phyloP scores from a whole-genome alignment of 2,113 vertebrate species.

The Carettochelys insculpta region DNA sequence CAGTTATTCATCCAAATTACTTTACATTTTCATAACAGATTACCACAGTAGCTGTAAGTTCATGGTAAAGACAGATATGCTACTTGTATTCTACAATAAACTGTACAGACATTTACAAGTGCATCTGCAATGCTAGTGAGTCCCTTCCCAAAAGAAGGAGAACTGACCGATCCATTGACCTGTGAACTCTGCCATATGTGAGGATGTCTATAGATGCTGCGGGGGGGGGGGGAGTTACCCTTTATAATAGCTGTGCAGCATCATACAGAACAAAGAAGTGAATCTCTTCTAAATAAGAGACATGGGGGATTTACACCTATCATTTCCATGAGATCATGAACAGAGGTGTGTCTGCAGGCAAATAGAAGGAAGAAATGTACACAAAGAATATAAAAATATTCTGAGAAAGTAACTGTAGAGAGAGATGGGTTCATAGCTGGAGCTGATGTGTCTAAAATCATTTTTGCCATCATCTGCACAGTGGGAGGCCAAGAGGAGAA shows the following conservation, averaged over 20 bases:
- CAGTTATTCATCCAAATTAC: slow-evolving; percentile 27
- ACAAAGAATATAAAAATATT: background rate
- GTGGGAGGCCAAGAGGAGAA: too few species aligned
- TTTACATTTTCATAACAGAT: slow-evolving; percentile 31
- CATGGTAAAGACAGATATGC: background rate
- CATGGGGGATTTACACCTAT: background rate
- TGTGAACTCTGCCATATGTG: background rate
- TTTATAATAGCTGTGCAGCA: background rate
- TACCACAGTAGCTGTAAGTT: slow-evolving; percentile 30
- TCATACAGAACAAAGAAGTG: background rate
- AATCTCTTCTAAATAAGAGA: background rate
- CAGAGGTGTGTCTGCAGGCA: background rate
- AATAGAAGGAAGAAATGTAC: background rate
- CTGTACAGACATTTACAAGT: background rate
- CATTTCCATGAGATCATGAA: background rate
- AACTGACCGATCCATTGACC: background rate
- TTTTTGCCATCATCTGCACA: too few species aligned
- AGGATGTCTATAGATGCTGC: background rate
- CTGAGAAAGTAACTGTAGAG: background rate
- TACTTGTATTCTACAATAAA: background rate
- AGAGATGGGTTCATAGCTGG: background rate
- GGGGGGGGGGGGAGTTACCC: background rate
- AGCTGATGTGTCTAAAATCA: too few species aligned
- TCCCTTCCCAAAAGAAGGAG: background rate
- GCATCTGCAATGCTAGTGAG: background rate